phyloP scores from a whole-genome alignment of 1,140 invertebrate genomes.

The Venturia canescens region DNA sequence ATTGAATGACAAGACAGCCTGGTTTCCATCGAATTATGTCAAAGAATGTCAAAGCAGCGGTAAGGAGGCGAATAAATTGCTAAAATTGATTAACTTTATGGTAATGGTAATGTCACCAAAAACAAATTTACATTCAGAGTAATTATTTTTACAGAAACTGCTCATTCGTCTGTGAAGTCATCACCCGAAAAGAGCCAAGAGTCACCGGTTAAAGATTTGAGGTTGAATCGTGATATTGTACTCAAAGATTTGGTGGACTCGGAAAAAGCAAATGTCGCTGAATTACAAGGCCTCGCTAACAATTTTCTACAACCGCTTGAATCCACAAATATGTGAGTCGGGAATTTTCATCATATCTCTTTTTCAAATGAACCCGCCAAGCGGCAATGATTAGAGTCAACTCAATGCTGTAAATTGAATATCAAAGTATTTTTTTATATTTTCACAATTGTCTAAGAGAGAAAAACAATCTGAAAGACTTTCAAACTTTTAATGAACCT shows the following conservation, averaged over 20 bases:
- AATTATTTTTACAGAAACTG: slow-evolving; percentile 69
- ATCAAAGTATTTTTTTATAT: too few species aligned
- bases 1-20: slow-evolving; percentile 94
- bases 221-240: slow-evolving; percentile 86
- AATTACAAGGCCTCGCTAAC: slow-evolving; percentile 89
- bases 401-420: too few species aligned
- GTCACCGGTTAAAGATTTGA: slow-evolving; percentile 78
- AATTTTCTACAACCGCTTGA: slow-evolving; percentile 92
- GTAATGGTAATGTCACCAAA: too few species aligned
- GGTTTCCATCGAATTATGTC: slow-evolving; percentile 99
- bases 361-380: too few species aligned
- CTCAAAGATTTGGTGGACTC: slow-evolving; percentile 95
- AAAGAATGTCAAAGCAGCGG: slow-evolving; percentile 86
- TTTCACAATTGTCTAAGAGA: too few species aligned
- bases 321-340: slow-evolving; percentile 88
- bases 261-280: slow-evolving; percentile 91
- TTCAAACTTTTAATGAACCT: too few species aligned
- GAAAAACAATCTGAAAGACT: too few species aligned
- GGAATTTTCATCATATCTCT: slow-evolving; percentile 3
- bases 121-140: neutral
- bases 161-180: slow-evolving; percentile 77
- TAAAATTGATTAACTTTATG: slow-evolving; percentile 70
- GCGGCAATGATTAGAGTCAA: too few species aligned
- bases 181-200: slow-evolving; percentile 81
- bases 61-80: slow-evolving; percentile 88